phyloP scores from a whole-genome alignment of 2,888 invertebrate genomes.

The Azorinus chamasolen region DNA sequence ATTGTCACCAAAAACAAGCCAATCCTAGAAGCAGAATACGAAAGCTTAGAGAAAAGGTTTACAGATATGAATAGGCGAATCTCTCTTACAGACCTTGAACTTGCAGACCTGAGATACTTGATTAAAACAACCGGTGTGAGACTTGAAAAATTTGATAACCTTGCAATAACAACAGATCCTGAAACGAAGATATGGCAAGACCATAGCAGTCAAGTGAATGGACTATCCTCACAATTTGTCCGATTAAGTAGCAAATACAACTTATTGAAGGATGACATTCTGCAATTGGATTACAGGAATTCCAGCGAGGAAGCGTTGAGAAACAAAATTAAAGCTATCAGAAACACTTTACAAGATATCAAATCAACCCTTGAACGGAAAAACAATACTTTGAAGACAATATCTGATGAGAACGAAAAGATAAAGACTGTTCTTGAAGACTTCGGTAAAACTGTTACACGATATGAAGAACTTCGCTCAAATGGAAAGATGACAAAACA shows the following conservation, averaged over 20 bases:
- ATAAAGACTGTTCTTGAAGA: constrained; percentile 16
- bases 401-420: background rate
- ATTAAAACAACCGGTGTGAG: constrained; percentile 30
- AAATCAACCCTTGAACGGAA: constrained; percentile 7
- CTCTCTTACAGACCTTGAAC: constrained; percentile 24
- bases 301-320: constrained; percentile 22
- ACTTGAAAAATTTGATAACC: constrained; percentile 43
- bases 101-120: constrained; percentile 35
- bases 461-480: constrained; percentile 34
- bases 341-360: constrained; percentile 27
- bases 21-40: constrained; percentile 19
- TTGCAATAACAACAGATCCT: constrained; percentile 43
- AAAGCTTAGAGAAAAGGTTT: constrained; percentile 20
- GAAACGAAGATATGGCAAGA: constrained; percentile 37
- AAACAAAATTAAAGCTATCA: constrained; percentile 22
- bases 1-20: constrained; percentile 31
- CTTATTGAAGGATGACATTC: constrained; percentile 18
- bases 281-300: constrained; percentile 39
- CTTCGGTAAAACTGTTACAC: constrained; percentile 36
- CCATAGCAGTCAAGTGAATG: constrained; percentile 8
- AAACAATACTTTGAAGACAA: constrained; percentile 6
- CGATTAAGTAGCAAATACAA: constrained; percentile 27
- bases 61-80: constrained; percentile 32
- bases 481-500: constrained; percentile 5
- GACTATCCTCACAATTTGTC: constrained; percentile 18